phyloP scores from a whole-genome alignment of 1,140 invertebrate species.

The Drosophila funebris region DNA sequence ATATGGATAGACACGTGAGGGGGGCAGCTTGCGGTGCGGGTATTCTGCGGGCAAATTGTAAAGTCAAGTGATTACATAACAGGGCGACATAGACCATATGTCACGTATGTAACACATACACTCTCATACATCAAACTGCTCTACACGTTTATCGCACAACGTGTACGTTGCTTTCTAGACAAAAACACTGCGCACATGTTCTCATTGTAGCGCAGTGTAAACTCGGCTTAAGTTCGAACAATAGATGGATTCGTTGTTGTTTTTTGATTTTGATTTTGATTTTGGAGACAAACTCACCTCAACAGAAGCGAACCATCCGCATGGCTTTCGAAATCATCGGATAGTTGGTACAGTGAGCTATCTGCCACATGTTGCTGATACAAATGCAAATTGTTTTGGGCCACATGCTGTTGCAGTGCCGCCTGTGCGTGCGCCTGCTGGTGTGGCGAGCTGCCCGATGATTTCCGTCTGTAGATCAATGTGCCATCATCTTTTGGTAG shows the following conservation, averaged over 20 bases:
- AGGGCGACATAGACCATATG: conserved; percentile 21
- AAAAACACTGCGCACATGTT: too few species aligned
- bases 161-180: too few species aligned
- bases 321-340: conserved; percentile 79
- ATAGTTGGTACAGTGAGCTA: conserved; percentile 64
- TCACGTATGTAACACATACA: conserved; percentile 33
- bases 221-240: too few species aligned
- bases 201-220: too few species aligned
- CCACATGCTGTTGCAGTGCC: conserved; percentile 48
- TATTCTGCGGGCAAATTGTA: conserved; percentile 84
- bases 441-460: conserved; percentile 85
- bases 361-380: conserved; percentile 54
- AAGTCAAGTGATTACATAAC: conserved; percentile 45
- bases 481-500: conserved; percentile 84
- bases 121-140: conserved; percentile 6
- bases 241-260: too few species aligned
- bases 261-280: neutral
- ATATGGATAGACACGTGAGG: conserved; percentile 84
- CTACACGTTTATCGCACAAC: too few species aligned
- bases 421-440: conserved; percentile 43
- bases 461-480: conserved; percentile 85
- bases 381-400: conserved; percentile 52
- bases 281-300: conserved; percentile 49
- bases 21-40: conserved; percentile 86
- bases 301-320: conserved; percentile 77